A percentile compares a stretch with the other conserved stretches of the same genome.
Conservation (phyloP, 2,888 invertebrate species). For the Quadroppia sp. region DNA sequence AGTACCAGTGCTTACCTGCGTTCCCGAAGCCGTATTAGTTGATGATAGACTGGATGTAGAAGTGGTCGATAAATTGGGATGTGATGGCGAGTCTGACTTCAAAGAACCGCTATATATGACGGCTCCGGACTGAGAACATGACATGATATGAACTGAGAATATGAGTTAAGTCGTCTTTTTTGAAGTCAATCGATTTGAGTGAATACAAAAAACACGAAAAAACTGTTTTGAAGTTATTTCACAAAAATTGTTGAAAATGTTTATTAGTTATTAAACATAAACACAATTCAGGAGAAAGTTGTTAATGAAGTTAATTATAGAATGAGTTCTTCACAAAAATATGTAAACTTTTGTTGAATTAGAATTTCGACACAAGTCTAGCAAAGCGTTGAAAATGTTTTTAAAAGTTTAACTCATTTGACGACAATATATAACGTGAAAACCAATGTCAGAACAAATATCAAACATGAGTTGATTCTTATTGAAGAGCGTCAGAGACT, state of each 20-base stretch:
- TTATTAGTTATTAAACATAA: neutral
- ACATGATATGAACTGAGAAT: neutral
- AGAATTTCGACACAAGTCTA: neutral
- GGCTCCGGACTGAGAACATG: slow-evolving; percentile 16
- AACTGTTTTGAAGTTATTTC: neutral
- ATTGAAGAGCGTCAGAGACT: no score
- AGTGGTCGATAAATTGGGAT: neutral
- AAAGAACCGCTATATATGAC: slow-evolving; percentile 8
- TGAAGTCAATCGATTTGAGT: neutral
- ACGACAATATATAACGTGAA: neutral
- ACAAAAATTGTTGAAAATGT: no score
- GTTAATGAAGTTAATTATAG: no score
- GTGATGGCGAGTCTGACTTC: slow-evolving; percentile 5
- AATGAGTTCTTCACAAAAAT: no score
- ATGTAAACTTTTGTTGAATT: slow-evolving; percentile 1
- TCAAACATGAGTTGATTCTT: neutral
- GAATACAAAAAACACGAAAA: neutral
- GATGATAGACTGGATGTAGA: neutral
- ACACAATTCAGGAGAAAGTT: neutral
- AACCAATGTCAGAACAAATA: neutral
- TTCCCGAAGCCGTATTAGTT: slow-evolving; percentile 11
- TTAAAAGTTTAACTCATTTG: neutral
- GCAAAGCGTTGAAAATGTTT: neutral
- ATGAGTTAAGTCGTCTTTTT: neutral
- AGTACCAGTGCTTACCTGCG: neutral